A percentile compares a stretch with the other conserved stretches of the same genome.
Evolutionary conservation across 2,888 invertebrate genomes (phyloP).

Genomic region (Holacanthella duospinosa): DNA sequence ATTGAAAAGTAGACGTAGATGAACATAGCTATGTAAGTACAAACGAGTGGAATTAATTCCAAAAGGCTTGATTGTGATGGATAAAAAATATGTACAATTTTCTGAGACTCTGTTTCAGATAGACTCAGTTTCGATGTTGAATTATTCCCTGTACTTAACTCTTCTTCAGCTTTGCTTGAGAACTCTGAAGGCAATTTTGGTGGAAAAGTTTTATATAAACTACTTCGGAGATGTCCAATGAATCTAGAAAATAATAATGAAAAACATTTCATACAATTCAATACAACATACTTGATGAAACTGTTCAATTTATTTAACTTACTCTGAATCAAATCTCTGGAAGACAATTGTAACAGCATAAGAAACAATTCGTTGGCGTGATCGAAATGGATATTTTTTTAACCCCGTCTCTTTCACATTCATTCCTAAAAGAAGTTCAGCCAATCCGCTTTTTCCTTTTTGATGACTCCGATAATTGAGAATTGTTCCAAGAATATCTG

Average conservation of each 20-base stretch:
- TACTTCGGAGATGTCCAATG: slow-evolving; percentile 59
- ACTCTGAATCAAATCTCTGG: slow-evolving; percentile 42
- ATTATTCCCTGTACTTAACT: slow-evolving; percentile 28
- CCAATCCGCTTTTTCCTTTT: slow-evolving; percentile 69
- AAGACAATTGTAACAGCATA: slow-evolving; percentile 82
- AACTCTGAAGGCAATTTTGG: slow-evolving; percentile 38
- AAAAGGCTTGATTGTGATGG: slow-evolving; percentile 76
- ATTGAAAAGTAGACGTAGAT: slow-evolving; percentile 91
- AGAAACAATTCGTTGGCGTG: slow-evolving; percentile 72
- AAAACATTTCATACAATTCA: neutral
- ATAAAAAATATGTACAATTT: slow-evolving; percentile 60
- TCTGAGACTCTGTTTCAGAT: neutral
- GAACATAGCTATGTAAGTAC: slow-evolving; percentile 75
- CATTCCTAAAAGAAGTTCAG: slow-evolving; percentile 88
- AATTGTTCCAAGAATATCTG: slow-evolving; percentile 67
- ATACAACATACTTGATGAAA: neutral
- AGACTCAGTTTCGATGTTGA: neutral
- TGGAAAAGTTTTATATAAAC: slow-evolving; percentile 60
- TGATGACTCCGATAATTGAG: slow-evolving; percentile 70
- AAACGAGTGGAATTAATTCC: slow-evolving; percentile 70
- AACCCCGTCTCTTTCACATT: slow-evolving; percentile 81
- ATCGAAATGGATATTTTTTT: slow-evolving; percentile 73
- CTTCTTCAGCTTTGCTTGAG: slow-evolving; percentile 13
- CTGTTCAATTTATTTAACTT: no score
- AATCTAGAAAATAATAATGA: slow-evolving; percentile 51